Percentiles rank a stretch among this genome's conserved stretches.
Conservation (phyloP, 2,888 invertebrate species). For the Acronicta leporina region DNA sequence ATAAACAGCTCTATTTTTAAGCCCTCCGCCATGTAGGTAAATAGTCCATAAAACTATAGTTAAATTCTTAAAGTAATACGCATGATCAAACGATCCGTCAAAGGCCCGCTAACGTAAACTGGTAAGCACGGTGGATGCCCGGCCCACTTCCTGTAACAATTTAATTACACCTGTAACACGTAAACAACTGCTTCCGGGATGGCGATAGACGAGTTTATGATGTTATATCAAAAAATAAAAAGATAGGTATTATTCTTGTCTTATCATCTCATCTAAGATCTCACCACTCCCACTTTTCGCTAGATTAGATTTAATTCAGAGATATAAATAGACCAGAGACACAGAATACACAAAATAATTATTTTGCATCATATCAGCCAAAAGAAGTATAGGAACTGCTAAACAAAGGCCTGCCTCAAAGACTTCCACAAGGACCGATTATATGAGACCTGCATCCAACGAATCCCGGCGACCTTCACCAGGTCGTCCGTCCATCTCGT, state of each 20-base stretch:
- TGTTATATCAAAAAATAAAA: slow-evolving; percentile 41
- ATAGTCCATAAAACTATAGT: slow-evolving; percentile 44
- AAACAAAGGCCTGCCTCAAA: too few species aligned
- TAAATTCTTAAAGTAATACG: slow-evolving; percentile 53
- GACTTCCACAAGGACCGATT: too few species aligned
- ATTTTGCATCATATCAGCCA: too few species aligned
- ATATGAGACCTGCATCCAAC: too few species aligned
- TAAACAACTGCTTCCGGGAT: slow-evolving; percentile 68
- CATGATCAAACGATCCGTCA: slow-evolving; percentile 62
- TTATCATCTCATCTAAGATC: too few species aligned
- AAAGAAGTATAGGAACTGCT: too few species aligned
- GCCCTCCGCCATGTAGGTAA: slow-evolving; percentile 27
- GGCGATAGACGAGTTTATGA: slow-evolving; percentile 19
- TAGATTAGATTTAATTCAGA: too few species aligned
- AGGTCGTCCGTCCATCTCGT: too few species aligned
- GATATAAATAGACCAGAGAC: too few species aligned
- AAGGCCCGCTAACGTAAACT: slow-evolving; percentile 62
- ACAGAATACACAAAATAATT: too few species aligned
- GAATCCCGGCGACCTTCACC: too few species aligned
- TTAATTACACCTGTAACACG: slow-evolving; percentile 71
- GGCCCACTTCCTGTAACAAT: slow-evolving; percentile 70
- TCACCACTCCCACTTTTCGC: too few species aligned
- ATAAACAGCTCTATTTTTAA: slow-evolving; percentile 22
- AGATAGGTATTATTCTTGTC: neutral
- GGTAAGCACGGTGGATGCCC: slow-evolving; percentile 38